Evolutionary conservation across 1,140 invertebrate genomes (phyloP).

Genomic region (Drosophila suzukii): DNA sequence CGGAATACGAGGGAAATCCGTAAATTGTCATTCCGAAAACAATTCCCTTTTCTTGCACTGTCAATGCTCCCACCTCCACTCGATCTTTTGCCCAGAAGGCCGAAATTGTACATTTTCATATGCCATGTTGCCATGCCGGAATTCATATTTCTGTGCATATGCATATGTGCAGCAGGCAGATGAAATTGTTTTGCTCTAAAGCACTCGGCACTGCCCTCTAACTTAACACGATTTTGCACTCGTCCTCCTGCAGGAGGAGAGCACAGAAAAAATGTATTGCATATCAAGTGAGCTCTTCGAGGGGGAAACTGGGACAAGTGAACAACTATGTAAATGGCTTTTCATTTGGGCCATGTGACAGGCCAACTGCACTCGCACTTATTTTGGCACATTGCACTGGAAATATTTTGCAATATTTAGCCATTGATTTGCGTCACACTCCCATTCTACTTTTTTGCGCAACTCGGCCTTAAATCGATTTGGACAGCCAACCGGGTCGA

Average conservation of each 20-base stretch:
- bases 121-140: conserved; percentile 39
- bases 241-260: conserved; percentile 47
- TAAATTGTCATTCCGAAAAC: conserved; percentile 36
- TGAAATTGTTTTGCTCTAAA: conserved; percentile 32
- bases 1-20: conserved; percentile 21
- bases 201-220: conserved; percentile 32
- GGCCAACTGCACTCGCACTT: conserved; percentile 35
- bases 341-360: conserved; percentile 59
- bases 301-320: conserved; percentile 51
- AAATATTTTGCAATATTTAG: conserved; percentile 46
- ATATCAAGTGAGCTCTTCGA: conserved; percentile 58
- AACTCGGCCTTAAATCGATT: conserved; percentile 45
- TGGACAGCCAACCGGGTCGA: conserved; percentile 4
- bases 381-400: conserved; percentile 40
- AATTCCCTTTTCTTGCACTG: conserved; percentile 17
- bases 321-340: conserved; percentile 70
- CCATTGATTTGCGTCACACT: conserved; percentile 29
- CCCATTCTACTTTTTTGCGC: neutral
- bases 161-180: conserved; percentile 41
- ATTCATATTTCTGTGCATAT: conserved; percentile 65
- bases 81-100: conserved; percentile 14
- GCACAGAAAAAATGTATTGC: conserved; percentile 51
- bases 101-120: conserved; percentile 54
- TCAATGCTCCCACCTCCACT: conserved; percentile 11
- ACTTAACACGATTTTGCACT: conserved; percentile 75